A percentile compares a stretch with the other conserved stretches of the same genome.
phyloP scores from a whole-genome alignment of 2,113 vertebrate species.

The Chelonoidis abingdonii region DNA sequence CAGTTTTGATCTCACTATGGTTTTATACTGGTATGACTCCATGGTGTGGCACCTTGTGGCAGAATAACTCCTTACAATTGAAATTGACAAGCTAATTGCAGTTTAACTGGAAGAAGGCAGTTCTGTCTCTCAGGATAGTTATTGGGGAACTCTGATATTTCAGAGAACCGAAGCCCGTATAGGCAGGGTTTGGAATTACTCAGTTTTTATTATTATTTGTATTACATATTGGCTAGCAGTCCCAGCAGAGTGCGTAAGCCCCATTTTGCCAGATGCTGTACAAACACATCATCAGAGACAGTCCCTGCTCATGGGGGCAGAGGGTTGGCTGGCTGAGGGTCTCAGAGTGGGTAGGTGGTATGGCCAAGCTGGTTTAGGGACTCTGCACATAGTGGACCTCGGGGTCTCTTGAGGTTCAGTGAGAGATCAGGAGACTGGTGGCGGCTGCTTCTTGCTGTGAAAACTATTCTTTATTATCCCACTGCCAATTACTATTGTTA shows the following conservation, averaged over 20 bases:
- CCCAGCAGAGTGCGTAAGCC: not conserved
- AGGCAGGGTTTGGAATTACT: not conserved
- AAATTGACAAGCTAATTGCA: constrained; percentile 55
- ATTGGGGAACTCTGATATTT: not conserved
- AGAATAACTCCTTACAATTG: constrained; percentile 31
- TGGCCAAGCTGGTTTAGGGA: not conserved
- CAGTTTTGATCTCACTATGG: rapidly evolving
- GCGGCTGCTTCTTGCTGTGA: not conserved
- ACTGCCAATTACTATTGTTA: not conserved
- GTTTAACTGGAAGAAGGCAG: constrained; percentile 15
- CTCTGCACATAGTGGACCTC: not conserved
- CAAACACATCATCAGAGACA: not conserved
- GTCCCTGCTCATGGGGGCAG: not conserved
- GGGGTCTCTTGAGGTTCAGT: not conserved
- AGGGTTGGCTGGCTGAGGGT: not conserved
- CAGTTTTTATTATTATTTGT: not conserved
- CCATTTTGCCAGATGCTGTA: rapidly evolving
- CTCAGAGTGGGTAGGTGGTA: too few relatives aligned
- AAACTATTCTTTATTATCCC: not conserved
- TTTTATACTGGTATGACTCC: constrained; percentile 1
- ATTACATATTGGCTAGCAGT: not conserved
- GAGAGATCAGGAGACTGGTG: not conserved
- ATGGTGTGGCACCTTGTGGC: constrained; percentile 11
- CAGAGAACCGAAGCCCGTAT: not conserved
- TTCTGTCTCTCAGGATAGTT: not conserved